Base-by-base conservation (phyloP, 1,140 invertebrate genomes). In the Rhynchophorus ferrugineus region DNA sequence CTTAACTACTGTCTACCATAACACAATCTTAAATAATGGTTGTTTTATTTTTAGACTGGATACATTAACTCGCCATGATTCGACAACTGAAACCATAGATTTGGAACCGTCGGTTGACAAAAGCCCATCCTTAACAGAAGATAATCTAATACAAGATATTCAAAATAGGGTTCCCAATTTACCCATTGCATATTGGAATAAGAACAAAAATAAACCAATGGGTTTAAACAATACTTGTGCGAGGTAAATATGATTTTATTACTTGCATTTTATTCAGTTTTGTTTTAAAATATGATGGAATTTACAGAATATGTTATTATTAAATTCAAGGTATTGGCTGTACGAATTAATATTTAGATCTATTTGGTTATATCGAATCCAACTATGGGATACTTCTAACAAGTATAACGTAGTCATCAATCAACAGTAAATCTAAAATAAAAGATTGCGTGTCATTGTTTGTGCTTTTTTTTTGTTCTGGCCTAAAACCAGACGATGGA, bases 171-270 rank as follows among this genome's bases (percentile, higher is more conserved):
- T 90, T 57, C 87, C 88, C 2, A 89, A 85, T 54, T 68, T 91
- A 3, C 89, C 89, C 0, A 80, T 90, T n/a, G 77, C 79, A 36
- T 90, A 88, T 66, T 91, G 88, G 87, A 82, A 81, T 61, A 81
- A 81, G 49, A 81, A 84, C 61, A 85, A 83, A 61, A 85, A 88
- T 61, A 78, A 84, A 71, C 78, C 79, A 52, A 84, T 77, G 64
- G 82, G 79, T 54, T 82, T 83, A 48, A 85, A 85, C 63, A 81
- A 81, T 47, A 82, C 80, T 43, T 91, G 87, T 69, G 84, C 84
- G 48, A 58, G 54, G 58, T 59, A 52, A 35, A 18, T 17, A 17
- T 48, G 21, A 43, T 8, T 34, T 17, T 0, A 5, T 34, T 45
- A 8, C 34, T 34, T 45, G 6, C 17, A 43, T 8, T 9, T 43